A percentile compares a stretch with the other conserved stretches of the same genome.
phyloP scores from a whole-genome alignment of 2,797 vertebrate species.

The Columba guinea region DNA sequence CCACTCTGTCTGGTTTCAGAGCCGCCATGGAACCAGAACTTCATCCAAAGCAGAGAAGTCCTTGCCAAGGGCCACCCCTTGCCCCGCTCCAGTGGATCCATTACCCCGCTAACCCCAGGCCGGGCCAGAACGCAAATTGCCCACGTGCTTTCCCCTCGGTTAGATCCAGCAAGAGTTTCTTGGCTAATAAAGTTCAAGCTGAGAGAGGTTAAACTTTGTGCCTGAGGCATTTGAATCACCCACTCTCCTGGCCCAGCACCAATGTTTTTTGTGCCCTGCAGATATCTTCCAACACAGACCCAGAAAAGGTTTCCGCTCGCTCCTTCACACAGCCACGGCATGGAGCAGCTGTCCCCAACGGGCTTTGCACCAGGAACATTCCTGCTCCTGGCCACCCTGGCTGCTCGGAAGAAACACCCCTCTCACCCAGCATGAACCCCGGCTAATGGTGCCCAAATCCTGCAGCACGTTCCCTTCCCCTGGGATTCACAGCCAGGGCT shows the following conservation, averaged over 20 bases:
- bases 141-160: slow-evolving; percentile 18
- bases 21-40: not conserved
- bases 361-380: not conserved
- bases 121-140: not conserved
- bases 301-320: not conserved
- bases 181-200: slow-evolving; percentile 58
- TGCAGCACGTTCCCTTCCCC: rapidly evolving
- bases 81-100: slow-evolving; percentile 39
- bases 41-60: not conserved
- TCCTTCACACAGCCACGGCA: rapidly evolving
- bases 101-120: not conserved
- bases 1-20: not conserved
- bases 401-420: not conserved
- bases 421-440: rapidly evolving
- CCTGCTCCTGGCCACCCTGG: not conserved
- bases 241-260: not conserved
- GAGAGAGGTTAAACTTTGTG: not conserved
- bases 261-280: not conserved
- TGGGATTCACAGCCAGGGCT: not conserved
- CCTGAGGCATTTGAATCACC: not conserved
- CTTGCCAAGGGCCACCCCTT: slow-evolving; percentile 12
- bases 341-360: not conserved
- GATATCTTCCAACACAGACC: not conserved
- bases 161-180: not conserved
- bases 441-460: not conserved